Evolutionary conservation across 2,113 vertebrate species (phyloP).

Genomic region (Butorides virescens): DNA sequence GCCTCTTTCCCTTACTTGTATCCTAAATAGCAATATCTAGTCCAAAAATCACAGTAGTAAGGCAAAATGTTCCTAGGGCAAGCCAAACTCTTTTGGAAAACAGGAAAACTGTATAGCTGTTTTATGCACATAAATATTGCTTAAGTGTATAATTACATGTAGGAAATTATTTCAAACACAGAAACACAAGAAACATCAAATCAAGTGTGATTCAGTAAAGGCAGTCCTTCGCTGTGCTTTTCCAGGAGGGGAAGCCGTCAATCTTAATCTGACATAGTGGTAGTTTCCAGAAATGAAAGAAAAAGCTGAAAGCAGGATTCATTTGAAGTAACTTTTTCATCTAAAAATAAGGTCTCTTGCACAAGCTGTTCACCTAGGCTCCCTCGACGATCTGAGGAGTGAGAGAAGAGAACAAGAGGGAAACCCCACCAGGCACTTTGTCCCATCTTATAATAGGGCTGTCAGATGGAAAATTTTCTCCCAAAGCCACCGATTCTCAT

Average conservation of each 20-base stretch:
- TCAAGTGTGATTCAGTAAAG: constrained; percentile 51
- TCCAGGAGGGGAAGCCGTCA: constrained; percentile 1
- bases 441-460: background rate
- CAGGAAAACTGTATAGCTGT: background rate
- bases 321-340: background rate
- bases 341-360: constrained; percentile 10
- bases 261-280: background rate
- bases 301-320: background rate
- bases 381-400: background rate
- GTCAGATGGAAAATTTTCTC: background rate
- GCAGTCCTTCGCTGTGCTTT: background rate
- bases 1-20: background rate
- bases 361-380: background rate
- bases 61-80: background rate
- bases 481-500: background rate
- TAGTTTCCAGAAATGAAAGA: constrained; percentile 34
- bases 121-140: constrained; percentile 32
- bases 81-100: constrained; percentile 32
- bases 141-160: constrained; percentile 51
- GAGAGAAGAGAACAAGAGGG: background rate
- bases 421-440: background rate
- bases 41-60: background rate
- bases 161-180: constrained; percentile 51
- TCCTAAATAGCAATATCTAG: background rate
- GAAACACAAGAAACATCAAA: constrained; percentile 40